Base-by-base conservation (phyloP, 2,888 invertebrate genomes). In the Cheilosia vulpina region DNA sequence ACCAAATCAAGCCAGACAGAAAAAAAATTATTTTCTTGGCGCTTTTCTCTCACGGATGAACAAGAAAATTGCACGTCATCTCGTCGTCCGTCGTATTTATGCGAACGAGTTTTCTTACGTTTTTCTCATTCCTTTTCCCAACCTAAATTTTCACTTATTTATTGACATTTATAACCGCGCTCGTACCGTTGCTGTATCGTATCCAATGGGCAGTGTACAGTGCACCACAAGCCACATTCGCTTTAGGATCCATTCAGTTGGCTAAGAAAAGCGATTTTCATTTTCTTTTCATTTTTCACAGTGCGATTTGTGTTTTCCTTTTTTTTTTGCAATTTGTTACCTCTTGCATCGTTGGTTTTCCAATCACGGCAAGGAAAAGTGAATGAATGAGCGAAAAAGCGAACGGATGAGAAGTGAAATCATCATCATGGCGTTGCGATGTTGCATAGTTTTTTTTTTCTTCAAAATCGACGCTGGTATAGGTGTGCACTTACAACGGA, bases 91-190 rank as follows among this genome's bases (percentile, higher is more conserved):
- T 47, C 19, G 47, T 17, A 57, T 53, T 43, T 38, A 1, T 50
- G 41, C 71, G 50, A 66, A 72, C 50, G 31, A 66, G 45, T 69
- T 63, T 17, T 62, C 24, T 69, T 66, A 55, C 53, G 21, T 72
- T 81, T 57, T 81, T 57, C 57, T 65, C 17, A 15, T 72, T 78
- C 65, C 55, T 62, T 80, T 81, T 75, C 34, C 58, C 81, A 85
- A 85, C 85, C 85, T 85, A 81, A 81, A 85, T 85, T 81, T 85
- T 85, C 85, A 85, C 81, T 85, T 85, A 85, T 85, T 85, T 81
- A 85, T 85, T 81, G 76, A 72, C 77, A 81, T 85, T 85, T 85
- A 66, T 72, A 72, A 81, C 76, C 50, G 81, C 65, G 45, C 75
- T 38, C 27, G 43, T 41, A 52, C 19, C 19, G 58, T 75, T 81